Base-by-base conservation (phyloP, 2,888 invertebrate genomes). In the Drosophila subsilvestris region DNA sequence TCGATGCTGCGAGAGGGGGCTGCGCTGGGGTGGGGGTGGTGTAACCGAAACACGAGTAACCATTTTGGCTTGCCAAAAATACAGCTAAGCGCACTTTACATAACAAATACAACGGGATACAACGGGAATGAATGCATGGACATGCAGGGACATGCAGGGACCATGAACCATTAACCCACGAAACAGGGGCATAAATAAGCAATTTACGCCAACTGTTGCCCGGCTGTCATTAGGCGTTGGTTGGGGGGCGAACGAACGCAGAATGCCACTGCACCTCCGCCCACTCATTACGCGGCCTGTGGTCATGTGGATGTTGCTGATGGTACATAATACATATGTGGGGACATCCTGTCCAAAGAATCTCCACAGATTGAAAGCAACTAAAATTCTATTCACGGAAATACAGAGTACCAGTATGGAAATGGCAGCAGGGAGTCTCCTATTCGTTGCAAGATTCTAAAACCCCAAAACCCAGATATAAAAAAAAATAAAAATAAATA, bases 41-140 rank as follows among this genome's bases (percentile, higher is more conserved):
- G 12, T 65, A 20, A 72, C 69, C 59, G 20, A 60, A 60, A 62
- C 54, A 68, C 32, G 58, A 42, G 17, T 37, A 47, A 14, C 25
- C 37, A 42, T 29, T 42, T 42, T 10, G 9, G 22, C 8, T 10
- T 12, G 6, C 18, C 45, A 32, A 51, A 66, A 63, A 61, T 55
- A 78, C 83, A 79, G 65, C 80, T 66, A 68, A 72, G 37, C 77
- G 80, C 86, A 80, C 86, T 82, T 86, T 82, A 83, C 86, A 82
- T 83, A 86, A 86, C 73, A 75, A 83, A 85, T 77, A 67, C 57
- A 63, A 42, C 54, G 57, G 63, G 48, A 60, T 49, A n/a, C 17
- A 18, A 12, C 14, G 10, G 1, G 6, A 1, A 8, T 37, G 32
- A 37, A 14, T 37, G 32, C 5, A 37, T 18, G 7, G 1, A 25